phyloP scores from a whole-genome alignment of 53 echinoderm and acorn worm genomes.

The Pentamera pediparva region DNA sequence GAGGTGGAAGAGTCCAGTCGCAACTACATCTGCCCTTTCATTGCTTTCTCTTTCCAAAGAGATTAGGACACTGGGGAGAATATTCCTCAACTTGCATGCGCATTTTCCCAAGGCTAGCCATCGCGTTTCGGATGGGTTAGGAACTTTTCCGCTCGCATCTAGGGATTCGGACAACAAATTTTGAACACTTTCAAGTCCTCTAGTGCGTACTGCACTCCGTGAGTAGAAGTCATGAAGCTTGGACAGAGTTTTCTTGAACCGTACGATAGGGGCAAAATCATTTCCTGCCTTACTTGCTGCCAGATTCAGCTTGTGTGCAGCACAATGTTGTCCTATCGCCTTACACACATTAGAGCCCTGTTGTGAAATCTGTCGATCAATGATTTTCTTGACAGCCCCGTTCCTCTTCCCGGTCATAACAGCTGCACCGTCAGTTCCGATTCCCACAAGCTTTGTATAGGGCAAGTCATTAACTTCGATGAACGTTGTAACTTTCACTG shows the following conservation, averaged over 20 bases:
- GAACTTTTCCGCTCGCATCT: constrained; percentile 13
- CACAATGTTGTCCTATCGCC: constrained; percentile 2
- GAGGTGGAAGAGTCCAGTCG: constrained; percentile 29
- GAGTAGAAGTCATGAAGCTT: constrained; percentile 40
- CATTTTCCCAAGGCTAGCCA: constrained; percentile 45
- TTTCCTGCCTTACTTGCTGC: constrained; percentile 42
- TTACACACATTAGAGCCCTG: constrained; percentile 9
- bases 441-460: constrained; percentile 17
- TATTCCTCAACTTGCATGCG: constrained; percentile 1
- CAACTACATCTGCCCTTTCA: constrained; percentile 43
- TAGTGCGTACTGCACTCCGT: constrained; percentile 30
- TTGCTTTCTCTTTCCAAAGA: constrained; percentile 37
- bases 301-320: constrained; percentile 45
- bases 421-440: constrained; percentile 57
- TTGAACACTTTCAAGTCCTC: background rate
- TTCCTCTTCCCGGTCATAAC: constrained; percentile 50
- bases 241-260: constrained; percentile 19
- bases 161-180: background rate
- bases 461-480: constrained; percentile 17
- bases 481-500: constrained; percentile 14
- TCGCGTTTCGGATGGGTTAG: constrained; percentile 29
- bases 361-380: constrained; percentile 27
- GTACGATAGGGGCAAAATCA: background rate
- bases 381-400: constrained; percentile 42
- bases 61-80: constrained; percentile 33